Evolutionary conservation across 2,113 vertebrate genomes (phyloP).

Genomic region (Stictonetta naevosa): DNA sequence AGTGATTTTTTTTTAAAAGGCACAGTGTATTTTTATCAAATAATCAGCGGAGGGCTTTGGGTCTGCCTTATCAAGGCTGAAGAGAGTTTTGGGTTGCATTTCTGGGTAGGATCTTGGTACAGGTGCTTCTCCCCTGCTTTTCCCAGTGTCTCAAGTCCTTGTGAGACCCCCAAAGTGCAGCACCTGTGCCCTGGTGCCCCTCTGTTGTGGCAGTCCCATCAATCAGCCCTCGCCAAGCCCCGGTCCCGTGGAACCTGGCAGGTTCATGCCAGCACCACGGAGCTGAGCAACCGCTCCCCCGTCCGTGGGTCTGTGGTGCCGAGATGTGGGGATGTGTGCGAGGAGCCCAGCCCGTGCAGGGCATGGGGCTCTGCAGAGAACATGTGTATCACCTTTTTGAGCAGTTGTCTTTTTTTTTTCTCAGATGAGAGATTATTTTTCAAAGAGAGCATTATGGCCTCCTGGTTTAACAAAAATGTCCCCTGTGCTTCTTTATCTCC

Average conservation of each 20-base stretch:
- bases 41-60: not conserved
- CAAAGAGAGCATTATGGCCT: no score
- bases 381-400: not conserved
- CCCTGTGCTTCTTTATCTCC: not conserved
- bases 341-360: not conserved
- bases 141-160: not conserved
- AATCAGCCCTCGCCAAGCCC: not conserved
- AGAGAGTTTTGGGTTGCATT: not conserved
- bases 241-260: not conserved
- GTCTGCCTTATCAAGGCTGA: accelerated
- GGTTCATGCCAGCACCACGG: accelerated
- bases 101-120: accelerated
- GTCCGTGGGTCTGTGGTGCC: not conserved
- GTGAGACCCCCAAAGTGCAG: accelerated
- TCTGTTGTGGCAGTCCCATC: not conserved
- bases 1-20: not conserved
- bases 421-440: not conserved
- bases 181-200: not conserved
- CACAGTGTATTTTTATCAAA: not conserved
- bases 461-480: not conserved
- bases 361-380: not conserved
- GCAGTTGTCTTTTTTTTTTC: not conserved
- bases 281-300: not conserved
- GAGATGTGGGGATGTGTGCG: not conserved
- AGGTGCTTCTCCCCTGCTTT: accelerated